Conservation (phyloP, 2,797 vertebrate species). For the Danio tinwini region DNA sequence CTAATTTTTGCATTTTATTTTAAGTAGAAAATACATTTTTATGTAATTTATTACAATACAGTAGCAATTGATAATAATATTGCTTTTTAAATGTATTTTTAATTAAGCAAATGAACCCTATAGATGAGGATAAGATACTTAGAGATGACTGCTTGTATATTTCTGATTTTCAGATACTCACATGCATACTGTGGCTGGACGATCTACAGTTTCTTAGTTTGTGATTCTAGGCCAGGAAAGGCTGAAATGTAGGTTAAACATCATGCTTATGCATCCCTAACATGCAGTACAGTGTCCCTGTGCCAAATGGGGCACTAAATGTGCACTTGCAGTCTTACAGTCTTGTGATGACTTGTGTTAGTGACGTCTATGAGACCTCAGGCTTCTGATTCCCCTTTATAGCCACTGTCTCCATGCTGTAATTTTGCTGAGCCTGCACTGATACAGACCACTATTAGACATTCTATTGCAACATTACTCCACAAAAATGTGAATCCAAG, state of each 20-base stretch:
- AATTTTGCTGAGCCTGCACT: not conserved
- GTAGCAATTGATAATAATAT: too few species aligned
- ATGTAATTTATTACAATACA: too few species aligned
- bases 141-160: not conserved
- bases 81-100: too few species aligned
- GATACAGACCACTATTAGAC: not conserved
- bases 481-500: not conserved
- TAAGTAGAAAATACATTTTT: too few species aligned
- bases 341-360: not conserved
- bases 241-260: not conserved
- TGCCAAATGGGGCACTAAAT: not conserved
- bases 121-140: too few species aligned
- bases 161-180: not conserved
- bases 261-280: not conserved
- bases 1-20: too few species aligned
- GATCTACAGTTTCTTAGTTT: not conserved
- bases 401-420: not conserved
- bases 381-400: not conserved
- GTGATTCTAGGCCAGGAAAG: not conserved
- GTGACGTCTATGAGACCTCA: not conserved
- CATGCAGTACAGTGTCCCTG: not conserved
- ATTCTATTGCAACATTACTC: not conserved
- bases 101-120: too few species aligned
- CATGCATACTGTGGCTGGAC: not conserved
- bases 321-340: not conserved